A percentile compares a stretch with the other conserved stretches of the same genome.
These are phyloP conservation scores for Lophura swinhoii DNA, from an alignment of 2,797 vertebrate species.

Conservation along the genomic window DNA sequence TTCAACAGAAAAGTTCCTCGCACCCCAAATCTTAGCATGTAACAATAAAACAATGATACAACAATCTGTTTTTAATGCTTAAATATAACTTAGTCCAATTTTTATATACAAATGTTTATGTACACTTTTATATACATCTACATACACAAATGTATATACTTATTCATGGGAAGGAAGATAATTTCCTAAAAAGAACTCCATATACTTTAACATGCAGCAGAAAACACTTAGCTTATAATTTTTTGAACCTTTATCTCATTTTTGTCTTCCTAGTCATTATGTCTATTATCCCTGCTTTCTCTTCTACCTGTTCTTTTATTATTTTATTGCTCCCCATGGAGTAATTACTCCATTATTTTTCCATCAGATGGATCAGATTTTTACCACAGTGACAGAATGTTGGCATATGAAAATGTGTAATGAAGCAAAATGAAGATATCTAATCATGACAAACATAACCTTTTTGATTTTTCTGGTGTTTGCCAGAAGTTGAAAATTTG, in stretches of 20 bases:
- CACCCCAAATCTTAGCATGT: neutral
- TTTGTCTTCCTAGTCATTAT: neutral
- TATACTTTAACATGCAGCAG: neutral
- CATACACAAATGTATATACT: neutral
- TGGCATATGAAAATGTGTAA: neutral
- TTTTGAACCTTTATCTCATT: neutral
- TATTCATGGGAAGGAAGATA: neutral
- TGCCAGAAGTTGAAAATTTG: neutral
- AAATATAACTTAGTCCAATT: neutral
- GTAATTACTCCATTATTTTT: neutral
- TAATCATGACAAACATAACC: neutral
- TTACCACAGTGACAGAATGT: neutral
- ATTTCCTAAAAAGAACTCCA: neutral
- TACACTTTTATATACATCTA: neutral
- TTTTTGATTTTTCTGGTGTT: neutral
- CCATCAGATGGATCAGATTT: neutral
- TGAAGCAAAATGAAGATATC: neutral
- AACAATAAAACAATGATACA: neutral
- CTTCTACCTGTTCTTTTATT: constrained; percentile 16
- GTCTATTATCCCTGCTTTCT: neutral
- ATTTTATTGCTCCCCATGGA: constrained; percentile 11
- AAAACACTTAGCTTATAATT: neutral
- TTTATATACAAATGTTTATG: neutral
- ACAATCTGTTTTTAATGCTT: neutral
- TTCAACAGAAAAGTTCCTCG: neutral